These are phyloP conservation scores for Harlomillsia oculata DNA, from an alignment of 1,140 invertebrate genomes.

Conservation along the genomic window DNA sequence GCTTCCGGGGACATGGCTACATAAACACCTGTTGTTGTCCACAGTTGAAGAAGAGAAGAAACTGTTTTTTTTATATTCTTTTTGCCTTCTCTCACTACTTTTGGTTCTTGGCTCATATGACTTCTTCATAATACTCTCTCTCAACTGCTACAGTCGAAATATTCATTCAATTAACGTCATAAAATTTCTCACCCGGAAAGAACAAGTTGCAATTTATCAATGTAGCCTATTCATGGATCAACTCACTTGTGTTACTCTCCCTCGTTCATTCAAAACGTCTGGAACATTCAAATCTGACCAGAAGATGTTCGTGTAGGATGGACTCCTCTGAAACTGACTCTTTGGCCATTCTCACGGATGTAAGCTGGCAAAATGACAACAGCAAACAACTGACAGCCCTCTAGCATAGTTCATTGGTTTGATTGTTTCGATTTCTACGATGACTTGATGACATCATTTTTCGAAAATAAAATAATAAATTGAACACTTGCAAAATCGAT, in stretches of 20 bases:
- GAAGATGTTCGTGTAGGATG: no score
- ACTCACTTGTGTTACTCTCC: neutral
- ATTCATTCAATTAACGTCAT: conserved; percentile 34
- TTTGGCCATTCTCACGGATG: no score
- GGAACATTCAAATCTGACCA: no score
- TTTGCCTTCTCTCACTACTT: neutral
- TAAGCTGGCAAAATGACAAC: no score
- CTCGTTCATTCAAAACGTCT: neutral
- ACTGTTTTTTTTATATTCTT: conserved; percentile 11
- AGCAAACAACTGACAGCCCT: no score
- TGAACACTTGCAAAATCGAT: no score
- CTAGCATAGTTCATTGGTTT: no score
- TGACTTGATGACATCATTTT: no score
- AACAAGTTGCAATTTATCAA: conserved; percentile 28
- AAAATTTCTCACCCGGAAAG: conserved; percentile 34
- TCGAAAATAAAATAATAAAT: no score
- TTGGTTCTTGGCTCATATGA: neutral
- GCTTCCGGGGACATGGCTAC: conserved; percentile 36
- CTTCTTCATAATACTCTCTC: neutral
- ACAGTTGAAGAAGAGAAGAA: conserved; percentile 13
- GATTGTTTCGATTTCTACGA: no score
- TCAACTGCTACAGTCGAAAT: conserved; percentile 20
- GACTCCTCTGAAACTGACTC: no score
- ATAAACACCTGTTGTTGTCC: conserved; percentile 36
- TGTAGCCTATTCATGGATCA: neutral